A percentile compares a stretch with the other conserved stretches of the same genome.
phyloP scores from a whole-genome alignment of 2,888 invertebrate genomes.

The Apodemia zela region DNA sequence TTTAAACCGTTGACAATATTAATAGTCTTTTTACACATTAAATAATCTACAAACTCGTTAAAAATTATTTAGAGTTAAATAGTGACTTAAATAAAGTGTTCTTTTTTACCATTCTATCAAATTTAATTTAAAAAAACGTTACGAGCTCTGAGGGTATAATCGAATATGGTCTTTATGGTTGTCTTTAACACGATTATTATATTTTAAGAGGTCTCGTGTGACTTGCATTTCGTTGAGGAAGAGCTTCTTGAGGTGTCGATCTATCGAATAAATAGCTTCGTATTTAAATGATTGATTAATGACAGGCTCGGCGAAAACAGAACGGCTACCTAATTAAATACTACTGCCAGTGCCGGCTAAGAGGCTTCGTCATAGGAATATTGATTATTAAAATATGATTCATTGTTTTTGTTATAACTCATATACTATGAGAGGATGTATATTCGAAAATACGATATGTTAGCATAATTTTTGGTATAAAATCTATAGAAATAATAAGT shows the following conservation, averaged over 20 bases:
- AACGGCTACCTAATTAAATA: slow-evolving; percentile 72
- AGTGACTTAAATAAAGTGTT: not conserved
- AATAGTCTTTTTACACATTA: not conserved
- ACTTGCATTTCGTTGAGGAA: slow-evolving; percentile 68
- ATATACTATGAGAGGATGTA: slow-evolving; percentile 32
- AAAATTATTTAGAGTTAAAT: not conserved
- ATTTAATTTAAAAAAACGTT: not conserved
- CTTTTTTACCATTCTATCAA: not conserved
- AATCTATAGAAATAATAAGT: too few relatives aligned
- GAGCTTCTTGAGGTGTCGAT: slow-evolving; percentile 63
- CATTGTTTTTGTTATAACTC: slow-evolving; percentile 21
- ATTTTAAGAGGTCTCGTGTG: slow-evolving; percentile 74
- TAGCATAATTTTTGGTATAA: too few relatives aligned
- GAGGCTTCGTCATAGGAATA: slow-evolving; percentile 46
- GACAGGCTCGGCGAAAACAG: slow-evolving; percentile 69
- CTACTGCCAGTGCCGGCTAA: slow-evolving; percentile 42
- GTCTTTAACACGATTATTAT: slow-evolving; percentile 79
- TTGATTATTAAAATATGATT: slow-evolving; percentile 34
- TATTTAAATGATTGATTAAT: slow-evolving; percentile 74
- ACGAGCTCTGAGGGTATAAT: slow-evolving; percentile 33
- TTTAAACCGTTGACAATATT: not conserved
- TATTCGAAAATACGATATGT: not conserved
- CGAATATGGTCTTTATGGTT: slow-evolving; percentile 76
- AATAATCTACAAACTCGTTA: not conserved
- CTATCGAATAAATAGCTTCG: slow-evolving; percentile 66